Conservation (phyloP, 1,140 invertebrate genomes). For the Amphibalanus amphitrite region DNA sequence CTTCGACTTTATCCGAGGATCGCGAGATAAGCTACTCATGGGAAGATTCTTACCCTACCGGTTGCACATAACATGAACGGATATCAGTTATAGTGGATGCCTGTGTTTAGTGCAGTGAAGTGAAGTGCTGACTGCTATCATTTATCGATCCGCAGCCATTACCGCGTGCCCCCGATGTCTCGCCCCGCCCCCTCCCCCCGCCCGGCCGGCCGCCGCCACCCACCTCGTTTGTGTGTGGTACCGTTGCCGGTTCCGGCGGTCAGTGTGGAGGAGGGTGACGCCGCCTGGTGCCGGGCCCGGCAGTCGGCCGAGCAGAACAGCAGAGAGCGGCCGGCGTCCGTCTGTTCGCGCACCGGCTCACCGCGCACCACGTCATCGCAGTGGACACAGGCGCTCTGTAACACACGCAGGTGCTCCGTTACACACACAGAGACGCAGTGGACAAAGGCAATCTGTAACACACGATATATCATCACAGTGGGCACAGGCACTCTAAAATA, state of each 20-base stretch:
- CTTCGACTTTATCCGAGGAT: too few relatives aligned
- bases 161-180: too few relatives aligned
- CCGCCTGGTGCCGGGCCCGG: slow-evolving; percentile 59
- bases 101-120: too few relatives aligned
- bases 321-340: slow-evolving; percentile 38
- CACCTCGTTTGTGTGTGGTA: neutral
- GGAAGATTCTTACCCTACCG: too few relatives aligned
- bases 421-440: slow-evolving; percentile 53
- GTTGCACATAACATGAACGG: too few relatives aligned
- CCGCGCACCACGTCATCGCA: slow-evolving; percentile 21
- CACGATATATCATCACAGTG: slow-evolving; percentile 17
- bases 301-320: slow-evolving; percentile 68
- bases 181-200: too few relatives aligned
- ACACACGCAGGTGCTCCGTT: slow-evolving; percentile 5
- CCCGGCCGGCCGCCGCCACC: too few relatives aligned
- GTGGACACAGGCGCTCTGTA: neutral
- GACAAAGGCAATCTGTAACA: slow-evolving; percentile 51
- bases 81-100: too few relatives aligned
- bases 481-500: slow-evolving; percentile 7
- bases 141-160: too few relatives aligned
- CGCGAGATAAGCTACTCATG: too few relatives aligned
- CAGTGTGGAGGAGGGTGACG: slow-evolving; percentile 29
- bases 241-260: neutral
- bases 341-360: slow-evolving; percentile 35
- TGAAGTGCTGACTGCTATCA: too few relatives aligned